Percentiles rank a stretch among this genome's conserved stretches.
Evolutionary conservation across 1,140 invertebrate genomes (phyloP).

Genomic region (Danaus melanippus): DNA sequence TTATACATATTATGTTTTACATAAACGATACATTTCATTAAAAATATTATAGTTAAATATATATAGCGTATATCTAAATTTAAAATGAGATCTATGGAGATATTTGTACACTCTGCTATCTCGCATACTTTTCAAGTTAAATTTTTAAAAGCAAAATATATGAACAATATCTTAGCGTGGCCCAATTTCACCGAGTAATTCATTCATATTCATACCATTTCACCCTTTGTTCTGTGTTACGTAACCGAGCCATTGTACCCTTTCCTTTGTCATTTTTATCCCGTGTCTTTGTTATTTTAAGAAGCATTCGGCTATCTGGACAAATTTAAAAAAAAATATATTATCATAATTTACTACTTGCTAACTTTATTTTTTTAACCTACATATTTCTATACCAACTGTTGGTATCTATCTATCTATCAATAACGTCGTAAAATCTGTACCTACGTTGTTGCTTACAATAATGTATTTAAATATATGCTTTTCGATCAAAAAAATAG

Average conservation of each 20-base stretch:
- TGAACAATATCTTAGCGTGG: conserved; percentile 18
- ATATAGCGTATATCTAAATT: too few relatives aligned
- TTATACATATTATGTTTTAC: too few relatives aligned
- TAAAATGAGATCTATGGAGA: too few relatives aligned
- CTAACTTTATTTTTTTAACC: not conserved
- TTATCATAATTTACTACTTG: not conserved
- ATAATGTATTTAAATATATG: too few relatives aligned
- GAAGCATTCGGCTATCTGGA: conserved; percentile 11
- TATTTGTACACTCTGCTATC: too few relatives aligned
- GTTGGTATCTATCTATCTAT: not conserved
- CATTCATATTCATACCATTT: conserved; percentile 67
- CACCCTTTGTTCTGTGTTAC: conserved; percentile 59
- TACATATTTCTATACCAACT: conserved; percentile 2
- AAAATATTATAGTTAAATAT: too few relatives aligned
- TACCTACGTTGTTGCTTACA: too few relatives aligned
- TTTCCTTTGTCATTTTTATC: conserved; percentile 25
- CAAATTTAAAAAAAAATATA: conserved; percentile 13
- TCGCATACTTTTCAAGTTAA: conserved; percentile 5
- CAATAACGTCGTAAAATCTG: not conserved
- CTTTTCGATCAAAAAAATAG: too few relatives aligned
- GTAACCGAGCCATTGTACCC: conserved; percentile 48
- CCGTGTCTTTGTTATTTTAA: conserved; percentile 33
- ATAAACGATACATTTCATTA: too few relatives aligned
- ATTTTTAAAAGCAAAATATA: conserved; percentile 10
- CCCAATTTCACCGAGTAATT: conserved; percentile 59